phyloP scores from a whole-genome alignment of 2,888 invertebrate genomes.

The Cheilosia urbana region DNA sequence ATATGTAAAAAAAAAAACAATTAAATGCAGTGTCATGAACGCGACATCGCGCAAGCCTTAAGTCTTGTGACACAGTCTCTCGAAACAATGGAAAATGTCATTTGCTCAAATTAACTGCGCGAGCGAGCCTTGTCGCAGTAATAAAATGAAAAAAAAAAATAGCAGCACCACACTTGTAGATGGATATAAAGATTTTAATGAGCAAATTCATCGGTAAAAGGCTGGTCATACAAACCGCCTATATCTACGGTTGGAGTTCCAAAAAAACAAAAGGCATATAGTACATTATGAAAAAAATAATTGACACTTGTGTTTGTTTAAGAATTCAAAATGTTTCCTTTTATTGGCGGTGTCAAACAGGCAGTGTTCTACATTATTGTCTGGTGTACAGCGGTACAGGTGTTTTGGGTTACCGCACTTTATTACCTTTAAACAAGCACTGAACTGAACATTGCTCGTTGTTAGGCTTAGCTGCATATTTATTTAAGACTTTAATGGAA shows the following conservation, averaged over 20 bases:
- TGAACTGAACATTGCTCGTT: neutral
- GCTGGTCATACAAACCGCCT: slow-evolving; percentile 7
- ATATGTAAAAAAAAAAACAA: slow-evolving; percentile 41
- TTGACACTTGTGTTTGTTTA: slow-evolving; percentile 66
- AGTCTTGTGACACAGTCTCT: slow-evolving; percentile 62
- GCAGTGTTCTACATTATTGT: neutral
- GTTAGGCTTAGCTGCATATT: too few relatives aligned
- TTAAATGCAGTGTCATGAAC: slow-evolving; percentile 69
- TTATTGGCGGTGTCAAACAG: slow-evolving; percentile 12
- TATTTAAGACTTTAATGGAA: too few relatives aligned
- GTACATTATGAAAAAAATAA: slow-evolving; percentile 33
- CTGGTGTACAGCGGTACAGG: slow-evolving; percentile 14
- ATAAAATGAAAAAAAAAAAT: slow-evolving; percentile 9
- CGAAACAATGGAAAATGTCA: slow-evolving; percentile 66
- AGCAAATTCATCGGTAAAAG: slow-evolving; percentile 30
- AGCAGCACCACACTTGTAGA: neutral
- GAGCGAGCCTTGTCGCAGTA: slow-evolving; percentile 17
- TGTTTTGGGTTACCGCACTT: slow-evolving; percentile 6
- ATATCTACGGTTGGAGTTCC: neutral
- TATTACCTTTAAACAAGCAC: neutral
- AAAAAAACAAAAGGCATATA: neutral
- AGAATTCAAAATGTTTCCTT: slow-evolving; percentile 14
- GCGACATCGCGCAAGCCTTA: slow-evolving; percentile 52
- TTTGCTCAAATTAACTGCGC: slow-evolving; percentile 58
- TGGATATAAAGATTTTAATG: slow-evolving; percentile 10